Percentiles rank a stretch among this genome's conserved stretches.
phyloP scores from a whole-genome alignment of 2,113 vertebrate species.

The Xiphophorus couchianus region DNA sequence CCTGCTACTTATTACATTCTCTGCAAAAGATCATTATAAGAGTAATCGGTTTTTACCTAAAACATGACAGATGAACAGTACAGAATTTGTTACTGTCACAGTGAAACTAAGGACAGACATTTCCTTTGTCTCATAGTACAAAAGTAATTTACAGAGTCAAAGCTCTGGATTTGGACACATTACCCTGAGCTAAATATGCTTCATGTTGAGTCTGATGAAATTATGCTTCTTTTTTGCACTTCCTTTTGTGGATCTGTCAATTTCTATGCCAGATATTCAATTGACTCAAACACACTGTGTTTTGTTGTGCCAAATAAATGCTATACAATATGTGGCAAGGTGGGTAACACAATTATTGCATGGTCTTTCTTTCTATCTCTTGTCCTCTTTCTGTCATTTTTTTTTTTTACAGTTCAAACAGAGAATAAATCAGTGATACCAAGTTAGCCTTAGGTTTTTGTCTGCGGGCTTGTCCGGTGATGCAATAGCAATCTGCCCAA shows the following conservation, averaged over 20 bases:
- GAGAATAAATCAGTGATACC: background rate
- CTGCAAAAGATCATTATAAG: constrained; percentile 10
- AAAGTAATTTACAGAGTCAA: constrained; percentile 25
- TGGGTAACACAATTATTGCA: background rate
- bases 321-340: background rate
- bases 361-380: background rate
- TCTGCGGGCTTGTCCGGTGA: background rate
- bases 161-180: constrained; percentile 2
- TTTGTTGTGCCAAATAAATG: no score
- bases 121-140: constrained; percentile 2
- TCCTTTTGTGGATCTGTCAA: background rate
- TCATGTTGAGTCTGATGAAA: background rate
- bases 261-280: background rate
- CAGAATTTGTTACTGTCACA: constrained; percentile 32
- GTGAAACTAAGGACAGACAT: constrained; percentile 16
- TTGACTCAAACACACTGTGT: background rate
- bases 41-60: constrained; percentile 23
- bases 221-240: background rate
- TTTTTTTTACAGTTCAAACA: background rate
- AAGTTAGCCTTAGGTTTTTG: background rate
- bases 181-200: background rate
- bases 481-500: background rate
- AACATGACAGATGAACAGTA: constrained; percentile 6
- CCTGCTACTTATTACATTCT: background rate
- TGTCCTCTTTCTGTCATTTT: background rate